Percentiles rank a stretch among this genome's conserved stretches.
Conservation (phyloP, 2,797 vertebrate species). For the Sorex maritimensis region DNA sequence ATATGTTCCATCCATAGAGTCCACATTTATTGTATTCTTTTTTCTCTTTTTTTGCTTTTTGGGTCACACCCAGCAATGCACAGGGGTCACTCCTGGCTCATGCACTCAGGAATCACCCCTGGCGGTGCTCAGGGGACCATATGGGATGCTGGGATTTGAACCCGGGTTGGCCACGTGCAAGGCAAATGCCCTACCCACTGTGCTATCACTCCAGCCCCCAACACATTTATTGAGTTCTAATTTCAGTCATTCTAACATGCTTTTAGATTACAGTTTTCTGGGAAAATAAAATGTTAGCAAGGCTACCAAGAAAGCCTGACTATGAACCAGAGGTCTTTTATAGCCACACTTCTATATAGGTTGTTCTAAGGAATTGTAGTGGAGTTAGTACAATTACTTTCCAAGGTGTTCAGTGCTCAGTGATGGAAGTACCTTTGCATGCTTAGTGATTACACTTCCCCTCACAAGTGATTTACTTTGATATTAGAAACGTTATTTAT, state of each 20-base stretch:
- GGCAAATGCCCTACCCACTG: too few species aligned
- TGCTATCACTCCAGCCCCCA: too few species aligned
- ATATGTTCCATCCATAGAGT: background rate
- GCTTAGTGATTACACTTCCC: background rate
- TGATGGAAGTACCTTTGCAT: constrained; percentile 15
- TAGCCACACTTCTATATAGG: background rate
- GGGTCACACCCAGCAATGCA: too few species aligned
- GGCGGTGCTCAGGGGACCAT: too few species aligned
- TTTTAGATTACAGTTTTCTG: background rate
- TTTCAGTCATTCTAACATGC: background rate
- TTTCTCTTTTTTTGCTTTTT: too few species aligned
- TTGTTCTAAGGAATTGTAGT: background rate
- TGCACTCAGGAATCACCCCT: too few species aligned
- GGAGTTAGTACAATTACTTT: constrained; percentile 34
- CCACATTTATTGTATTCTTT: background rate
- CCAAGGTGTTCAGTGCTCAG: constrained; percentile 31
- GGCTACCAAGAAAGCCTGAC: constrained; percentile 24
- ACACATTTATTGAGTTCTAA: background rate
- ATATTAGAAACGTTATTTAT: constrained; percentile 64
- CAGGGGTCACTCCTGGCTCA: too few species aligned
- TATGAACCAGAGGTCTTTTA: background rate
- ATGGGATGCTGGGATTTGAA: too few species aligned
- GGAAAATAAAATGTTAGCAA: constrained; percentile 48
- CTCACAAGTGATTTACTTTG: background rate
- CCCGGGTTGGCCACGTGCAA: too few species aligned